Conservation (phyloP, 2,888 invertebrate species). For the Micoletzkya japonica region DNA sequence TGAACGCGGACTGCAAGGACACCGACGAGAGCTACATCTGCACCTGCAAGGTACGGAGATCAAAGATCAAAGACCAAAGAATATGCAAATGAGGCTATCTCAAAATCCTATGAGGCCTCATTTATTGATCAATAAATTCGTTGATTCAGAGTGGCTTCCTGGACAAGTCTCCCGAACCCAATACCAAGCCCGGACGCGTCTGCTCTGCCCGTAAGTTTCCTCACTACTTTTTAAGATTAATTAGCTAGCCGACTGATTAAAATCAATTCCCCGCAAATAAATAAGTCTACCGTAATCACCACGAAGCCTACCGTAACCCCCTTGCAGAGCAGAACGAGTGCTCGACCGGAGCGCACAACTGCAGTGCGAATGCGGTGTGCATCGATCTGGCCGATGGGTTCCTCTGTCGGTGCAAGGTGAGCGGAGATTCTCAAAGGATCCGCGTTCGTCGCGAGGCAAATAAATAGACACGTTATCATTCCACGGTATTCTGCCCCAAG, state of each 20-base stretch:
- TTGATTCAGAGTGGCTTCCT: conserved; percentile 48
- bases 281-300: no score
- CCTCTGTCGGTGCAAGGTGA: conserved; percentile 77
- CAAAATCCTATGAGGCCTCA: no score
- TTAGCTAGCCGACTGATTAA: background rate
- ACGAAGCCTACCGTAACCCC: background rate
- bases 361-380: conserved; percentile 82
- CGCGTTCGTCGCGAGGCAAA: background rate
- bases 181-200: conserved; percentile 52
- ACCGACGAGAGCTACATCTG: conserved; percentile 61
- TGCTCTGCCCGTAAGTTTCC: conserved; percentile 47
- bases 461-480: background rate
- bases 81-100: background rate
- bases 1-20: conserved; percentile 54
- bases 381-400: conserved; percentile 86
- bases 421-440: background rate
- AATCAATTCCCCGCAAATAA: background rate
- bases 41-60: conserved; percentile 42
- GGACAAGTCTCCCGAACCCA: conserved; percentile 53
- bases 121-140: background rate
- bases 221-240: background rate
- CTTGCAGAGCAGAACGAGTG: conserved; percentile 85
- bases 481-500: no score
- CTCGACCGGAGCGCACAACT: conserved; percentile 80
- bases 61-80: conserved; percentile 5